Evolutionary conservation across 2,797 vertebrate genomes (phyloP), one percentile per base, ranked within the genome.

Genomic region (Neosilurus mollespiculum): DNA sequence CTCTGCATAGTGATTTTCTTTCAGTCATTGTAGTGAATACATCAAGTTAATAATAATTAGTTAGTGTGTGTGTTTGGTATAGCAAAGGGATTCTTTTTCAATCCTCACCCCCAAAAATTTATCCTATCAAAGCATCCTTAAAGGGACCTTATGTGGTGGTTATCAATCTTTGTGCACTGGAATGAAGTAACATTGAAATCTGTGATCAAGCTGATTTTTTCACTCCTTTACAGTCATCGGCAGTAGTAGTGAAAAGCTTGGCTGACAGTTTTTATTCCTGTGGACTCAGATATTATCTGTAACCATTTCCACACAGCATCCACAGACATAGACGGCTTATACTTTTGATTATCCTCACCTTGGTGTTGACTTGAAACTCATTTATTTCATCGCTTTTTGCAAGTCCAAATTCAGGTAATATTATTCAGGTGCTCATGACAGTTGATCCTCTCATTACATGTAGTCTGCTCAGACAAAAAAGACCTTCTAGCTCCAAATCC

Each of bases 401-500:
- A 26, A 11, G 67, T 69, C 64, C 51, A 64, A 70, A 82, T 77
- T 71, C 69, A 86, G 78, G 77, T 84, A 78, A 65, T 86, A 69
- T 81, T 24, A 12, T 66, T 83, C 51, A 26, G 65, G 20, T 54
- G 54, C 51, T 78, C 79, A 49, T 84, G 66, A 54, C 80, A 80
- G 83, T 75, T 64, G 87, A 66, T 62, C 78, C n/a, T 78, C 34
- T 86, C 75, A 81, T 81, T 81, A 85, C 84, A 61, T 75, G 37
- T 79, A 81, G 80, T 88, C 83, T 84, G 20, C 22, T 65, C 76
- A 85, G 71, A 85, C n/a, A n/a, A 85, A 85, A 88, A 84, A 37
- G 65, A 67, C 77, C 73, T 64, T 58, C 67, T 15, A 56, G 69
- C 34, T 85, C 20, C 69, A 81, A 73, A 59, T 86, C 89, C 83